phyloP scores from a whole-genome alignment of 2,888 invertebrate genomes.

The Stomorhina lunata region DNA sequence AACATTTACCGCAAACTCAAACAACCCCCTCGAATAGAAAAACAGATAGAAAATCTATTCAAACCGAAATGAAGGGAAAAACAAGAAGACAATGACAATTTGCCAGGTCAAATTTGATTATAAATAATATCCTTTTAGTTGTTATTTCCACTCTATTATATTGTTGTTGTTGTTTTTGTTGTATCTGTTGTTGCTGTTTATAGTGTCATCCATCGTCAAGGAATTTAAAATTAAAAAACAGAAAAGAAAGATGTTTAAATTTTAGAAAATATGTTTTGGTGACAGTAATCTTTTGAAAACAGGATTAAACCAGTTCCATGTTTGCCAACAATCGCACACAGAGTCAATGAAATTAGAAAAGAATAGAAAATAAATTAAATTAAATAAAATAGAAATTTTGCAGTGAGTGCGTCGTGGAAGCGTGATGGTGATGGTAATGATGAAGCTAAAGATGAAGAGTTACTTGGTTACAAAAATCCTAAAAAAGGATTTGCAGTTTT shows the following conservation, averaged over 20 bases:
- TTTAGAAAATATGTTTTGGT: conserved; percentile 79
- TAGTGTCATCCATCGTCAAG: conserved; percentile 15
- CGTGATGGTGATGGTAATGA: background rate
- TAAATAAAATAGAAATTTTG: conserved; percentile 28
- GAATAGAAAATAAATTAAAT: conserved; percentile 20
- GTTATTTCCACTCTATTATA: conserved; percentile 1
- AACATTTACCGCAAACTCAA: background rate
- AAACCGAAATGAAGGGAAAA: background rate
- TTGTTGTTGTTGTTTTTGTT: conserved; percentile 19
- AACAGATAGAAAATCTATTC: conserved; percentile 14
- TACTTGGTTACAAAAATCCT: conserved; percentile 57
- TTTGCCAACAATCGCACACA: conserved; percentile 36
- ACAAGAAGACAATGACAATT: conserved; percentile 46
- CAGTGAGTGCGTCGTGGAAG: background rate
- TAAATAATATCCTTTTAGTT: conserved; percentile 70
- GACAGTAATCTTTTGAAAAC: conserved; percentile 79
- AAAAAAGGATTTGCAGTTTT: conserved; percentile 42
- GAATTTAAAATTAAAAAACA: conserved; percentile 33
- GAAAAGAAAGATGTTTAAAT: conserved; percentile 18
- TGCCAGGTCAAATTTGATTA: conserved; percentile 75
- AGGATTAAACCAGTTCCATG: conserved; percentile 76
- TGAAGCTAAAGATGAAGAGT: conserved; percentile 43
- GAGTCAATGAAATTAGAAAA: conserved; percentile 48
- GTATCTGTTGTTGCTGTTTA: conserved; percentile 3
- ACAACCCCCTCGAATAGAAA: conserved; percentile 46